phyloP scores from a whole-genome alignment of 2,113 vertebrate genomes.

The Coptodon rendalli region DNA sequence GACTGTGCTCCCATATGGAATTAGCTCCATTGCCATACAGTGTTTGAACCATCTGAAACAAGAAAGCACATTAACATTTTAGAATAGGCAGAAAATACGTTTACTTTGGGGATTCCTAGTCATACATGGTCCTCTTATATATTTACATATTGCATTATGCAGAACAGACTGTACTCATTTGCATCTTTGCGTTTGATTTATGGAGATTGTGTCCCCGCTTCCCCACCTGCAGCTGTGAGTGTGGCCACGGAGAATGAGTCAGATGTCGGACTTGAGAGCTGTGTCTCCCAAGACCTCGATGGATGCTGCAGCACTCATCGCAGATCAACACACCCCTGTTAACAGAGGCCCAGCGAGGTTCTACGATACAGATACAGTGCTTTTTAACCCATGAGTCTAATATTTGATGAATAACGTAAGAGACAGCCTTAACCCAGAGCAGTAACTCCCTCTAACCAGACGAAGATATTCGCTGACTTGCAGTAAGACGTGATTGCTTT shows the following conservation, averaged over 20 bases:
- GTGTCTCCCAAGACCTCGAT: conserved; percentile 92
- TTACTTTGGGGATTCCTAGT: not conserved
- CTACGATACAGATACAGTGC: conserved; percentile 54
- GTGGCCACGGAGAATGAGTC: conserved; percentile 88
- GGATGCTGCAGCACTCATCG: conserved; percentile 96
- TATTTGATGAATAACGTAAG: not conserved
- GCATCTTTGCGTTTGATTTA: not conserved
- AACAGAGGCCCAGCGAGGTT: conserved; percentile 94
- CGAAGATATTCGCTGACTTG: not conserved
- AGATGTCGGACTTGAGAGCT: conserved; percentile 97
- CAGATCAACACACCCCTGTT: conserved; percentile 94
- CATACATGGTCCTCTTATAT: not conserved
- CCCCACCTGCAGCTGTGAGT: conserved; percentile 89
- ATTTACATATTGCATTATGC: not conserved
- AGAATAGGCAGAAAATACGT: not conserved
- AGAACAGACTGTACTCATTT: not conserved
- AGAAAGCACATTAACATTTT: not conserved
- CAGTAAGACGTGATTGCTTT: not conserved
- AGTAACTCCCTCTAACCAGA: not conserved
- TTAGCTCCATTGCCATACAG: conserved; percentile 95
- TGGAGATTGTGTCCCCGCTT: not conserved
- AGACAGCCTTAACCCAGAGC: not conserved
- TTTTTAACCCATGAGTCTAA: not conserved
- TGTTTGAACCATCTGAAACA: conserved; percentile 90
- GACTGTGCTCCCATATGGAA: conserved; percentile 97